Evolutionary conservation across 2,113 vertebrate species (phyloP).

Genomic region (Thalassoma bifasciatum): DNA sequence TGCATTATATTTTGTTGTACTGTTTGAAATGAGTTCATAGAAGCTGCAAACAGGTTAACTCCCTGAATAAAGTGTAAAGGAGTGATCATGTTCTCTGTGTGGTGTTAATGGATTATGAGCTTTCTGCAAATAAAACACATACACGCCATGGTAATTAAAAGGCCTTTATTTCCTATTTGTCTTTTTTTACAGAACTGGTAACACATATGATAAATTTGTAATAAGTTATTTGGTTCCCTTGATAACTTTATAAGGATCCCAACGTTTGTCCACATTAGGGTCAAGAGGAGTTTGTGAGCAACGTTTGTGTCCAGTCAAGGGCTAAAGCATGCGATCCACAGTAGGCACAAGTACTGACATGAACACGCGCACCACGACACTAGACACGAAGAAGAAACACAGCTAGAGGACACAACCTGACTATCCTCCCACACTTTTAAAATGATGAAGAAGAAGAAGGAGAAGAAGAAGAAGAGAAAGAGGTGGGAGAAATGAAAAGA

Average conservation of each 20-base stretch:
- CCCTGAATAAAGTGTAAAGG: slow-evolving; percentile 61
- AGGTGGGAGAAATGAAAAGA: slow-evolving; percentile 37
- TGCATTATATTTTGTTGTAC: slow-evolving; percentile 24
- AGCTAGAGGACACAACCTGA: slow-evolving; percentile 77
- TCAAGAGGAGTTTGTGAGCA: slow-evolving; percentile 84
- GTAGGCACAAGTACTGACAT: slow-evolving; percentile 86
- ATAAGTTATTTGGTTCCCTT: slow-evolving; percentile 87
- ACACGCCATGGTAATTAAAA: slow-evolving; percentile 81
- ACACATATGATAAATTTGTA: slow-evolving; percentile 86
- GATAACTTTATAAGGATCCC: slow-evolving; percentile 83
- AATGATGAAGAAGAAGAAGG: slow-evolving; percentile 62
- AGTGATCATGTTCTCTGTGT: slow-evolving; percentile 18
- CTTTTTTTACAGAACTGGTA: slow-evolving; percentile 85
- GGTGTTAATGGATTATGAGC: slow-evolving; percentile 6
- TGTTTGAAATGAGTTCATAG: slow-evolving; percentile 31
- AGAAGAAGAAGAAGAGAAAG: slow-evolving; percentile 55
- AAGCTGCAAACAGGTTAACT: slow-evolving; percentile 34
- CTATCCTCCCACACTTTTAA: slow-evolving; percentile 73
- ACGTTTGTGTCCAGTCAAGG: slow-evolving; percentile 85
- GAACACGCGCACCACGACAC: slow-evolving; percentile 85
- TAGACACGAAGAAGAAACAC: slow-evolving; percentile 83
- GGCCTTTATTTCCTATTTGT: slow-evolving; percentile 87
- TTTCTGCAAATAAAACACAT: slow-evolving; percentile 54
- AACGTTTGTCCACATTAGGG: slow-evolving; percentile 81
- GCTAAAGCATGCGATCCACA: slow-evolving; percentile 89